Evolutionary conservation across 2,888 invertebrate species (phyloP), one percentile per base, ranked within the genome.

Genomic region (Yponomeuta plumbellus): DNA sequence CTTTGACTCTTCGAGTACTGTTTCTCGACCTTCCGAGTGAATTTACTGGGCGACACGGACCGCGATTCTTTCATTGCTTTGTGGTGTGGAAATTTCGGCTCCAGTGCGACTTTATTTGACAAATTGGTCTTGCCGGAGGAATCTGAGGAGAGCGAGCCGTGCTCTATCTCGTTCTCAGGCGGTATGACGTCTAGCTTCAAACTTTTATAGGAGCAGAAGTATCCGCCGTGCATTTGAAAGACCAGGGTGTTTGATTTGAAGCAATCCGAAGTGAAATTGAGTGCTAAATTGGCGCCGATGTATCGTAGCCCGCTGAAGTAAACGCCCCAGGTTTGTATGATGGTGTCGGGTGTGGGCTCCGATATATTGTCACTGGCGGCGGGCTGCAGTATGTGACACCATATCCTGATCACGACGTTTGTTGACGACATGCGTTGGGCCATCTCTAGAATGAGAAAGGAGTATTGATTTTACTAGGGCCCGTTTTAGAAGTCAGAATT

Each of bases 161-260:
- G 84, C 78, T 91, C 88, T 1, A 83, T 59, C 70, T 88, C 89
- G 57, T 89, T 86, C 72, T 90, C 90, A 0, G 87, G 81, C 0
- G 90, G 90, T 26, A 91, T 90, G 1, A 90, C 78, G 69, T 92
- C 92, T 59, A 93, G 75, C 76, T 88, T 87, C 2, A 92, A 78
- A 75, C 91, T 92, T 79, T 88, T 91, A 70, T 91, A 91, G 0
- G 93, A 93, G 57, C 96, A 95, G 80, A 97, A 98, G 76, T 94
- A 96, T 4, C 97, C 97, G 56, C 97, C 97, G 70, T 95, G 95
- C 93, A 98, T 94, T 88, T 96, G 95, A 83, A 98, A 97, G 74
- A 98, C 94, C 73, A 97, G 85, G 61, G 96, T 94, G 80, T 96
- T 96, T 70, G 92, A 88, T 78, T 92, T 92, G 73, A 96, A 94